phyloP scores from a whole-genome alignment of 2,113 vertebrate species.

The Scalopus aquaticus region DNA sequence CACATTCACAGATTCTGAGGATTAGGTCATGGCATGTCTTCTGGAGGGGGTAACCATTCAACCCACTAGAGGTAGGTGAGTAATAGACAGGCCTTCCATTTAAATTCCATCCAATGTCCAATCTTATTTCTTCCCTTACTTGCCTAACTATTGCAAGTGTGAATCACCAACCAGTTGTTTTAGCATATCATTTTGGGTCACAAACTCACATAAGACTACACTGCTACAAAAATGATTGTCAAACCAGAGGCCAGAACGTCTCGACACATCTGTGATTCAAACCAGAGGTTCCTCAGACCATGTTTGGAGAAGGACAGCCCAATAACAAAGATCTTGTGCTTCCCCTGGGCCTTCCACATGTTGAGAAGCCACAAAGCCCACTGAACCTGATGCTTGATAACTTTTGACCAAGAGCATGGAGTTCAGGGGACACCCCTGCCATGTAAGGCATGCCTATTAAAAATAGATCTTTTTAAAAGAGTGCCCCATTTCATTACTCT shows the following conservation, averaged over 20 bases:
- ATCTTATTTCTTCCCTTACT: conserved; percentile 52
- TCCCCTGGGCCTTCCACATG: conserved; percentile 58
- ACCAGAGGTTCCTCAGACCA: conserved; percentile 61
- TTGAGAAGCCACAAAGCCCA: conserved; percentile 56
- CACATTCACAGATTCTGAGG: background rate
- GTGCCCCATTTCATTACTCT: conserved; percentile 79
- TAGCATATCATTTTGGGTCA: conserved; percentile 78
- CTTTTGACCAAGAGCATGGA: conserved; percentile 60
- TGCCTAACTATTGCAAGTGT: conserved; percentile 49
- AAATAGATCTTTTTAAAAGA: conserved; percentile 71
- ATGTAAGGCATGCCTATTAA: conserved; percentile 67
- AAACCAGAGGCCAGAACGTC: conserved; percentile 73
- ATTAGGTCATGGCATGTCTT: background rate
- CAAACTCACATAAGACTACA: conserved; percentile 75
- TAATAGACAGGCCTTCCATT: background rate
- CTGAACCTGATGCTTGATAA: conserved; percentile 82
- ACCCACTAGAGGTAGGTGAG: background rate
- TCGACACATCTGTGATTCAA: conserved; percentile 82
- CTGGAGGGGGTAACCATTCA: no score
- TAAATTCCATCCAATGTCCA: conserved; percentile 16
- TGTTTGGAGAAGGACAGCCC: conserved; percentile 74
- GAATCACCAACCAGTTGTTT: conserved; percentile 59
- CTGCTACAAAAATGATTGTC: conserved; percentile 79
- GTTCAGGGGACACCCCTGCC: conserved; percentile 76
- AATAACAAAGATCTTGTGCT: conserved; percentile 77